Percentiles rank a stretch among this genome's conserved stretches.
Evolutionary conservation across 1,140 invertebrate species (phyloP).

Genomic region (Drosophila equinoxialis): DNA sequence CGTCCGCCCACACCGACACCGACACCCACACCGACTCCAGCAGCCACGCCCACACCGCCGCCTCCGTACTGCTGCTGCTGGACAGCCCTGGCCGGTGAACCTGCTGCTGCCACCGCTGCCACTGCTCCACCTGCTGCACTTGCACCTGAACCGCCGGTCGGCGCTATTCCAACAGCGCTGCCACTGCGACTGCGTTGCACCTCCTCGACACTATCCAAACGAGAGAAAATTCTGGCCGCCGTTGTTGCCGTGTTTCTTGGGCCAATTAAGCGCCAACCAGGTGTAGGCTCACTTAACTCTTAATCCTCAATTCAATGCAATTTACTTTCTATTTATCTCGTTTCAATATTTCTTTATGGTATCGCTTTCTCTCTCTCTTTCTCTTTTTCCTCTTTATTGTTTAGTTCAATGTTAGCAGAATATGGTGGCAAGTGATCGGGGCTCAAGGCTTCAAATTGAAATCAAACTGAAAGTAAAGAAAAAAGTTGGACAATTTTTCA

Average conservation of each 20-base stretch:
- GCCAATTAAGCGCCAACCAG: constrained; percentile 37
- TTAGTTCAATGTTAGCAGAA: no score
- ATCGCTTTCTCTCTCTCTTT: not conserved
- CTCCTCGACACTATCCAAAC: constrained; percentile 82
- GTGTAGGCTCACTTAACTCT: constrained; percentile 21
- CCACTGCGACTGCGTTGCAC: constrained; percentile 80
- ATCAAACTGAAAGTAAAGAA: constrained; percentile 16
- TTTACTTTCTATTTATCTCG: no score
- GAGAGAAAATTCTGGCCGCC: constrained; percentile 82
- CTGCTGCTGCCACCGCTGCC: constrained; percentile 64
- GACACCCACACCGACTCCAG: constrained; percentile 23
- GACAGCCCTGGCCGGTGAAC: constrained; percentile 72
- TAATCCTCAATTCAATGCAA: constrained; percentile 1
- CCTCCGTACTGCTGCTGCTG: constrained; percentile 53
- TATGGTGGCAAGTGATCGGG: not conserved
- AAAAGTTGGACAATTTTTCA: constrained; percentile 32
- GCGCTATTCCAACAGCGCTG: constrained; percentile 76
- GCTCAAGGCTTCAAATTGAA: not conserved
- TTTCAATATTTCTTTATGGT: not conserved
- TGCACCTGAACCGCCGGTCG: constrained; percentile 52
- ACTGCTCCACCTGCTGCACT: constrained; percentile 42
- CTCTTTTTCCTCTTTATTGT: no score
- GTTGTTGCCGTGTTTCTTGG: constrained; percentile 78
- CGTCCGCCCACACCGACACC: constrained; percentile 44
- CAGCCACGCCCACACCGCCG: constrained; percentile 40